phyloP scores from a whole-genome alignment of 2,113 vertebrate species.

The Channa maculata region DNA sequence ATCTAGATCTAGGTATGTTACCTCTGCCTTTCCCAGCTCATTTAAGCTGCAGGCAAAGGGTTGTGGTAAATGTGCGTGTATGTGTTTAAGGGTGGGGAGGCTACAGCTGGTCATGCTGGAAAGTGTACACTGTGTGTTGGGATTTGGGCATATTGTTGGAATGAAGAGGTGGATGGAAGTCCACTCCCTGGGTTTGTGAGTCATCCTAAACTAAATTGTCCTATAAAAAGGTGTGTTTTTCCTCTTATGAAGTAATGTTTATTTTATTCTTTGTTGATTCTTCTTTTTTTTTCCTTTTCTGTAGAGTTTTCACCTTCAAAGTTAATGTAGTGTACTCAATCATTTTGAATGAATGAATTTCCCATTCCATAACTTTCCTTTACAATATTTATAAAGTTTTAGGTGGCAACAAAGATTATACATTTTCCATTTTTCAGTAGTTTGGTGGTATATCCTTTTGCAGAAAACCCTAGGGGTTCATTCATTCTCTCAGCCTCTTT shows the following conservation, averaged over 20 bases:
- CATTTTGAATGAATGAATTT: too few species aligned
- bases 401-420: neutral
- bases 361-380: neutral
- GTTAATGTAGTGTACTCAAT: too few species aligned
- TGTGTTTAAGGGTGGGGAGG: neutral
- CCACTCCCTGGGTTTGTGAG: slow-evolving; percentile 7
- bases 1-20: slow-evolving; percentile 17
- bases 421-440: neutral
- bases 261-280: too few species aligned
- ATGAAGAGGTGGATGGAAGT: neutral
- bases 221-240: neutral
- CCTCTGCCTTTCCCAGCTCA: neutral
- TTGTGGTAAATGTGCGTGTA: neutral
- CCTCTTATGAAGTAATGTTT: too few species aligned
- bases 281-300: too few species aligned
- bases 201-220: neutral
- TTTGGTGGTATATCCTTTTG: neutral
- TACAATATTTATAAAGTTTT: neutral
- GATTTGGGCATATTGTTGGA: slow-evolving; percentile 17
- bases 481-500: slow-evolving; percentile 6
- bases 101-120: slow-evolving; percentile 49
- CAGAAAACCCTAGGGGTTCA: slow-evolving; percentile 1
- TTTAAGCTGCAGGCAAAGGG: neutral
- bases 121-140: slow-evolving; percentile 13
- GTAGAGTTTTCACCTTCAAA: too few species aligned